Evolutionary conservation across 2,113 vertebrate species (phyloP).

Genomic region (Protomyctophum bolini): DNA sequence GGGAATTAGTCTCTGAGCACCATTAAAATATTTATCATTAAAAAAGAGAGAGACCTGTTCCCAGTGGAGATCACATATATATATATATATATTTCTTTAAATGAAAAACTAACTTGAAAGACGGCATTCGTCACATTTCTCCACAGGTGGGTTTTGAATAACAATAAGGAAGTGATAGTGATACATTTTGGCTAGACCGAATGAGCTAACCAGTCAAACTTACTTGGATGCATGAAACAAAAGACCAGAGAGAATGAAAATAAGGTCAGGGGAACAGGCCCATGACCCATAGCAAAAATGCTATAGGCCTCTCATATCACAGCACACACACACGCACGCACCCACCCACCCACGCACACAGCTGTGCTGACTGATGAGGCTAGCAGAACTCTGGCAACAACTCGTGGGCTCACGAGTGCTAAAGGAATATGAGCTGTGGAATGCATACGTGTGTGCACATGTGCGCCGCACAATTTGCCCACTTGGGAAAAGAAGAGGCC

Average conservation of each 20-base stretch:
- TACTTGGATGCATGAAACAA: background rate
- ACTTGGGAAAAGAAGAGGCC: background rate
- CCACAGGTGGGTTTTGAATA: background rate
- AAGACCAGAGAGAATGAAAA: background rate
- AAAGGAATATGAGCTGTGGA: conserved; percentile 38
- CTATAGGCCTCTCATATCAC: background rate
- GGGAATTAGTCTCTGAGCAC: conserved; percentile 35
- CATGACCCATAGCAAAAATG: background rate
- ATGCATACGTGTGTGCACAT: background rate
- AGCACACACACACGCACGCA: background rate
- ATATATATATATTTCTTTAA: conserved; percentile 41
- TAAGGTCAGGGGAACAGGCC: background rate
- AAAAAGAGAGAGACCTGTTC: conserved; percentile 34
- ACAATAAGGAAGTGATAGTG: conserved; percentile 15
- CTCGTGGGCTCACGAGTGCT: conserved; percentile 42
- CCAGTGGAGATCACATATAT: conserved; percentile 31
- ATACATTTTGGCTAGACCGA: conserved; percentile 17
- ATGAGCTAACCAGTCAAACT: background rate
- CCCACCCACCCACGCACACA: background rate
- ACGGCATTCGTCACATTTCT: conserved; percentile 24
- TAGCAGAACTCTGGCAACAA: conserved; percentile 13
- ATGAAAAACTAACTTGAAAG: conserved; percentile 13
- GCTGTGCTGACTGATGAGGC: conserved; percentile 20
- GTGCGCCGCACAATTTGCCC: background rate
- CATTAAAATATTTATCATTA: conserved; percentile 56